A percentile compares a stretch with the other conserved stretches of the same genome.
Conservation (phyloP, 2,888 invertebrate genomes). For the Eupithecia pulchellata region DNA sequence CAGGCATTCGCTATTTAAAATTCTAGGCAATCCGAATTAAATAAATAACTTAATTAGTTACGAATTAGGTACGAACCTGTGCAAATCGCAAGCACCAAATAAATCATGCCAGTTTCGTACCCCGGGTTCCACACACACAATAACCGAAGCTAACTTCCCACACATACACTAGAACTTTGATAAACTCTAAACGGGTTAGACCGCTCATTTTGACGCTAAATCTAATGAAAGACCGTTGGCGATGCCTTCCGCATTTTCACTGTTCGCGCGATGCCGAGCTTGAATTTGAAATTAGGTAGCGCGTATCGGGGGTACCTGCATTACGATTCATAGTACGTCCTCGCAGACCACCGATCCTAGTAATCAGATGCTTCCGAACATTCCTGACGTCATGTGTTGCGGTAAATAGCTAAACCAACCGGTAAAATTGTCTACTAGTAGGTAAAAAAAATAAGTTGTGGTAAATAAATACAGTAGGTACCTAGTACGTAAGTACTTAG, state of each 20-base stretch:
- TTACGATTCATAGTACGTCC: constrained; percentile 75
- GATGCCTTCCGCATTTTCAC: constrained; percentile 80
- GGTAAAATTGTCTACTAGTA: too few species aligned
- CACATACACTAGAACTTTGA: constrained; percentile 71
- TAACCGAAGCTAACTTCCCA: constrained; percentile 66
- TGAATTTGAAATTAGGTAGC: constrained; percentile 83
- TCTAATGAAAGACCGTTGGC: constrained; percentile 73
- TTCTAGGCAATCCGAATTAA: too few species aligned
- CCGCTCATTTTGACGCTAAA: constrained; percentile 78
- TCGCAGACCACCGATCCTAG: constrained; percentile 71
- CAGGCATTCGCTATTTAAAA: too few species aligned
- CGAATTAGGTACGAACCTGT: constrained; percentile 77
- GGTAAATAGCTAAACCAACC: too few species aligned
- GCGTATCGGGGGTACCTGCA: constrained; percentile 62
- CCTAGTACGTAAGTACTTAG: neutral
- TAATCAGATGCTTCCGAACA: constrained; percentile 60
- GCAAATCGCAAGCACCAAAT: constrained; percentile 66
- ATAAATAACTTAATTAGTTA: too few species aligned
- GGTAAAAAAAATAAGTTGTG: too few species aligned
- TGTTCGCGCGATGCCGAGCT: constrained; percentile 68
- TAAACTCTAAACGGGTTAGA: constrained; percentile 70
- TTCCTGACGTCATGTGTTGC: constrained; percentile 2
- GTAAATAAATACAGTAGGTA: neutral
- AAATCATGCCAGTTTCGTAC: constrained; percentile 73
- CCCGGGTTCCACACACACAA: constrained; percentile 63